phyloP scores from a whole-genome alignment of 2,888 invertebrate genomes.

The Tiliacea aurago region DNA sequence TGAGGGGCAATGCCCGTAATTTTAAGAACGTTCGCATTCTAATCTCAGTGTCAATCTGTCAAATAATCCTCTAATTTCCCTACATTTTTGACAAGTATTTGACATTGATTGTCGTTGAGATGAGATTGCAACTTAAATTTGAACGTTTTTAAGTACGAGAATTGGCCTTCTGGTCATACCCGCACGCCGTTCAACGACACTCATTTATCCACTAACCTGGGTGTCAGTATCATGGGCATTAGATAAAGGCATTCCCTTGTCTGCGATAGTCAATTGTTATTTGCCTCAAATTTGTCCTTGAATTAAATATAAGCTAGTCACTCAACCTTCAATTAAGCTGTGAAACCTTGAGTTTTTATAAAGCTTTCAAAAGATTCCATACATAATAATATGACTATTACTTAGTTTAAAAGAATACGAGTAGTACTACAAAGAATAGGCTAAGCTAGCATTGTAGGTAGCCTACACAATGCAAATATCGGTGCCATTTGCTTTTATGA shows the following conservation, averaged over 20 bases:
- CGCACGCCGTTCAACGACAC: background rate
- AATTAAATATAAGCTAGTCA: constrained; percentile 20
- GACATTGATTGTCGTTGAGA: too few species aligned
- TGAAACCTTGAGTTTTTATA: constrained; percentile 20
- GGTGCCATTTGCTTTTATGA: constrained; percentile 39
- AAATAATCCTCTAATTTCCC: too few species aligned
- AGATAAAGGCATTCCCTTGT: background rate
- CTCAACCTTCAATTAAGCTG: constrained; percentile 11
- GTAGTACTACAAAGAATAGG: constrained; percentile 1
- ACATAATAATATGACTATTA: constrained; percentile 12
- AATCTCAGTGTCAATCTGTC: too few species aligned
- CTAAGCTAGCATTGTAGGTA: constrained; percentile 19
- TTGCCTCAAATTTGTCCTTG: background rate
- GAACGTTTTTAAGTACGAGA: too few species aligned
- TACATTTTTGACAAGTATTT: too few species aligned
- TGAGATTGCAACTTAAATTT: too few species aligned
- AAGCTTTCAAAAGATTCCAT: constrained; percentile 11
- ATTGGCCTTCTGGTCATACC: too few species aligned
- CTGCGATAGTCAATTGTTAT: constrained; percentile 4
- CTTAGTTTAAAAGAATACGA: background rate
- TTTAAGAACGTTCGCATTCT: too few species aligned
- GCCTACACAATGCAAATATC: constrained; percentile 43
- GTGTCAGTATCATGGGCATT: background rate
- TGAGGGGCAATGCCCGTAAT: too few species aligned
- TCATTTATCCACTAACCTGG: background rate